Evolutionary conservation across 2,113 vertebrate genomes (phyloP).

Genomic region (Hydropotes inermis): DNA sequence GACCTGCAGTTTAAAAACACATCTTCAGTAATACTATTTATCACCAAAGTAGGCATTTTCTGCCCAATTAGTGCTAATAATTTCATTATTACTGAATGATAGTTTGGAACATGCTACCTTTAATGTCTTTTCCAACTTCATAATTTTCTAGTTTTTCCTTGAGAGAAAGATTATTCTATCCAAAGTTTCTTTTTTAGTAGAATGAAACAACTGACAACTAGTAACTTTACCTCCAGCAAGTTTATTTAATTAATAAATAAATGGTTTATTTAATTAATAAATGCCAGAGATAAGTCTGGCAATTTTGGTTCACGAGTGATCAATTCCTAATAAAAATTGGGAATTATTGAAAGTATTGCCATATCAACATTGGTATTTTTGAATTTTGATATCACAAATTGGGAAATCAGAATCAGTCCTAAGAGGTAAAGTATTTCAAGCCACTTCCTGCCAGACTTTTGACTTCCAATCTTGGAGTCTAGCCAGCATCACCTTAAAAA

Average conservation of each 20-base stretch:
- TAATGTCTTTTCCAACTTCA: background rate
- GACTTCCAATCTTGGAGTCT: background rate
- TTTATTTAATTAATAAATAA: constrained; percentile 1
- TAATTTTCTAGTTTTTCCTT: constrained; percentile 3
- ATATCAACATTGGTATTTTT: background rate
- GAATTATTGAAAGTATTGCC: background rate
- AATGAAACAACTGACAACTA: constrained; percentile 22
- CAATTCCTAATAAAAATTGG: background rate
- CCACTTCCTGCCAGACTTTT: background rate
- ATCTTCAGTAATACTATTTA: background rate
- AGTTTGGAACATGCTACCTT: background rate
- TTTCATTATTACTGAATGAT: background rate
- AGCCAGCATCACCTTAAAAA: constrained; percentile 15
- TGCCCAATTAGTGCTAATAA: background rate
- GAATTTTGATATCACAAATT: background rate
- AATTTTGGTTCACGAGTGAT: background rate
- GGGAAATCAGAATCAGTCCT: background rate
- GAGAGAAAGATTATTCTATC: background rate
- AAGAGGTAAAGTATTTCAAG: background rate
- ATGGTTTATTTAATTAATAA: background rate
- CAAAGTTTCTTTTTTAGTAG: background rate
- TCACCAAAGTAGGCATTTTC: background rate
- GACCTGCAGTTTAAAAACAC: background rate
- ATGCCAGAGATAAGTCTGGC: background rate
- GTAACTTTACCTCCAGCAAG: background rate